These are phyloP conservation scores for Otus scops DNA, from an alignment of 2,797 vertebrate species.

Conservation along the genomic window DNA sequence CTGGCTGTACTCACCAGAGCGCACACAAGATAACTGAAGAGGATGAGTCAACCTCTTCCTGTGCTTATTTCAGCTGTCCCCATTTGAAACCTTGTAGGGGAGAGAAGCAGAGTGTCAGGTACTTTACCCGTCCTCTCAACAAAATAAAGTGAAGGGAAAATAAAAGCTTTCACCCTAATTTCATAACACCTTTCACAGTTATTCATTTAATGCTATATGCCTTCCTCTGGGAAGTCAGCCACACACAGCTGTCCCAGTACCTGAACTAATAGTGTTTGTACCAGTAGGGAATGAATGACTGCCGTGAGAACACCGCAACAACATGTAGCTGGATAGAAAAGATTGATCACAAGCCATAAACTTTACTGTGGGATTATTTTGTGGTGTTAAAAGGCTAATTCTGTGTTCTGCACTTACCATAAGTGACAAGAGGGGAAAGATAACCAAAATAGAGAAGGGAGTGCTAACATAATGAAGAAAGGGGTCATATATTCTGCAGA, in stretches of 20 bases:
- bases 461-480: not conserved
- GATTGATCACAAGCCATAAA: not conserved
- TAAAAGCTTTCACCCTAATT: not conserved
- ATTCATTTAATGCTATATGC: not conserved
- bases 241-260: not conserved
- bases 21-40: not conserved
- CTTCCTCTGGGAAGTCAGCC: not conserved
- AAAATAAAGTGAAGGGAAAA: not conserved
- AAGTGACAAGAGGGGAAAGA: not conserved
- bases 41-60: not conserved
- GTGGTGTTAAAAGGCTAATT: not conserved
- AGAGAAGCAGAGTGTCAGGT: not conserved
- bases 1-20: not conserved
- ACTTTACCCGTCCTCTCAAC: not conserved
- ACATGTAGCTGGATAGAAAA: not conserved
- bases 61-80: not conserved
- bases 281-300: not conserved
- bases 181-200: not conserved
- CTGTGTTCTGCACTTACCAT: not conserved
- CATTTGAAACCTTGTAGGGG: not conserved
- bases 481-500: not conserved
- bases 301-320: not conserved
- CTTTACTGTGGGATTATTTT: not conserved
- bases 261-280: not conserved
- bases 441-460: not conserved